A percentile compares a stretch with the other conserved stretches of the same genome.
phyloP scores from a whole-genome alignment of 2,888 invertebrate genomes.

The Drosophila mulleri region DNA sequence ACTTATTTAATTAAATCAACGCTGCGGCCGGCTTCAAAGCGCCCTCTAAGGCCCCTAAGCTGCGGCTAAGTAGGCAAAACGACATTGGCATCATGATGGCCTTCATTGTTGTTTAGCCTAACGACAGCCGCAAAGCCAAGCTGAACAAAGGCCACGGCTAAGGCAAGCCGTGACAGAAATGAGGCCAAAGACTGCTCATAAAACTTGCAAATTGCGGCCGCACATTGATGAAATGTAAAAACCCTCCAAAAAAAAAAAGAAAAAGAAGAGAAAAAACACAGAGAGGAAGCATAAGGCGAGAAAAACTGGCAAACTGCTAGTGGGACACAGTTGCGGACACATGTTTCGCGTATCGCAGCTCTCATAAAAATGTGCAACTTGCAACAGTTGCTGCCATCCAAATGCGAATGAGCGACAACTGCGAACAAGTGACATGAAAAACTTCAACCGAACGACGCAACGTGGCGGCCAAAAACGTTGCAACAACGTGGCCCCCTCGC shows the following conservation, averaged over 20 bases:
- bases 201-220: conserved; percentile 62
- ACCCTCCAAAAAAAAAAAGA: neutral
- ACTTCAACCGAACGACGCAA: conserved; percentile 11
- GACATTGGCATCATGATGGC: conserved; percentile 16
- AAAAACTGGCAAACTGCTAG: neutral
- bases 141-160: conserved; percentile 1
- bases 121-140: conserved; percentile 39
- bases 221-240: conserved; percentile 59
- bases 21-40: conserved; percentile 59
- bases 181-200: conserved; percentile 43
- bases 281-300: neutral
- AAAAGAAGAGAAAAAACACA: neutral
- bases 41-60: conserved; percentile 43
- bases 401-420: conserved; percentile 42
- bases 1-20: conserved; percentile 77
- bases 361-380: conserved; percentile 62
- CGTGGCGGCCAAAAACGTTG: conserved; percentile 14
- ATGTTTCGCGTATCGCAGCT: conserved; percentile 37
- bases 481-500: conserved; percentile 31
- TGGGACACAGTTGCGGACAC: conserved; percentile 21
- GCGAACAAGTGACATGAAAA: conserved; percentile 33
- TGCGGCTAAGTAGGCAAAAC: conserved; percentile 43
- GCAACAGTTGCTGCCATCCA: conserved; percentile 47
- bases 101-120: conserved; percentile 46
- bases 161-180: conserved; percentile 3